These are phyloP conservation scores for Melanogrammus aeglefinus DNA, from an alignment of 2,797 vertebrate genomes.

Conservation along the genomic window DNA sequence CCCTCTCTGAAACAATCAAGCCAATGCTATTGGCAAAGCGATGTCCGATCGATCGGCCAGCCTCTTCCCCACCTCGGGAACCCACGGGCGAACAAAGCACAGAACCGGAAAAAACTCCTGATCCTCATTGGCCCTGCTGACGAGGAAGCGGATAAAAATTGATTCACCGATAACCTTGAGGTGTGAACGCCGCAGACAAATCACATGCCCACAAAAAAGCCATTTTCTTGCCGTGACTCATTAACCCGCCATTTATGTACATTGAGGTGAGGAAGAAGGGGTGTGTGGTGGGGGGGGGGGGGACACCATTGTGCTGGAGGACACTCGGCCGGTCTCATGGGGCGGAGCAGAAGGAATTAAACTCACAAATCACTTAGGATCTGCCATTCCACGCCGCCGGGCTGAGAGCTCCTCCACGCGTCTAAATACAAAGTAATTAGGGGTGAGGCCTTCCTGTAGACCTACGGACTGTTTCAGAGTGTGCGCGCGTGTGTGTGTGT, in stretches of 20 bases:
- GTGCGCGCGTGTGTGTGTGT: background rate
- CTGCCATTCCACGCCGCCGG: conserved; percentile 45
- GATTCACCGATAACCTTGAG: conserved; percentile 48
- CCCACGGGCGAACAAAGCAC: conserved; percentile 21
- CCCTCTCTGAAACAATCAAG: conserved; percentile 16
- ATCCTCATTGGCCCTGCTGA: background rate
- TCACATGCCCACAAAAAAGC: conserved; percentile 11
- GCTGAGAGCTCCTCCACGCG: conserved; percentile 54
- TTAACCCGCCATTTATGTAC: conserved; percentile 61
- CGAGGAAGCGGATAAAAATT: background rate
- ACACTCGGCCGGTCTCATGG: conserved; percentile 52
- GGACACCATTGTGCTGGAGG: conserved; percentile 10
- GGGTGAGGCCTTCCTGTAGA: conserved; percentile 42
- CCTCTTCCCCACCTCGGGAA: background rate
- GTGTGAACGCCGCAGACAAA: background rate
- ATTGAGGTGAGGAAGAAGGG: conserved; percentile 6
- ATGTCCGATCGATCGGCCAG: conserved; percentile 36
- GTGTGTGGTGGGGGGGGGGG: background rate
- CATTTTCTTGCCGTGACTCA: conserved; percentile 43
- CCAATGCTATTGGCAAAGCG: conserved; percentile 13
- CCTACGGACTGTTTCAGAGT: conserved; percentile 56
- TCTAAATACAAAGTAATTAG: conserved; percentile 71
- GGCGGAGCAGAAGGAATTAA: conserved; percentile 63
- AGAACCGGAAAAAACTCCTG: background rate
- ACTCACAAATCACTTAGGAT: conserved; percentile 63